Evolutionary conservation across 1,140 invertebrate genomes (phyloP).

Genomic region (Euglossa dilemma): DNA sequence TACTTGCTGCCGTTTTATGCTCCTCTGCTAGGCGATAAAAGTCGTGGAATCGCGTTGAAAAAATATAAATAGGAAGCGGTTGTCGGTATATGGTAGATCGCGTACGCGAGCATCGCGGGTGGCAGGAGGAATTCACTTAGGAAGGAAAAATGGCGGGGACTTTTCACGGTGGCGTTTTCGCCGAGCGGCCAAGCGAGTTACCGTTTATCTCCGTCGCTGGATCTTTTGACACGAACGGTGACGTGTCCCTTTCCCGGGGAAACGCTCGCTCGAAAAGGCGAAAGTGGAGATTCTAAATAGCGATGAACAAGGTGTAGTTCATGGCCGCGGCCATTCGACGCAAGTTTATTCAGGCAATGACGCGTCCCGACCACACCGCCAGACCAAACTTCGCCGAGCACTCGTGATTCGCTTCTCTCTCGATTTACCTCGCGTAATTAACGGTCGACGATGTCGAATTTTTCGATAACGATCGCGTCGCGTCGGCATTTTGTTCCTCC

Average conservation of each 20-base stretch:
- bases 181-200: neutral
- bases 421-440: too few relatives aligned
- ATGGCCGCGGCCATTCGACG: constrained; percentile 1
- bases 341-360: constrained; percentile 29
- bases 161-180: neutral
- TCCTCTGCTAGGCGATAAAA: too few relatives aligned
- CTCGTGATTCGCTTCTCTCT: neutral
- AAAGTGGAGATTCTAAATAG: constrained; percentile 42
- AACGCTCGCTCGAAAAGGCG: constrained; percentile 34
- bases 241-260: constrained; percentile 5
- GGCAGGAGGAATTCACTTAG: neutral
- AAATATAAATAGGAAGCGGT: too few relatives aligned
- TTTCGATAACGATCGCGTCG: too few relatives aligned
- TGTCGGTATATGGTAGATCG: too few relatives aligned
- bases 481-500: too few relatives aligned
- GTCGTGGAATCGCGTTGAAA: too few relatives aligned
- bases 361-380: neutral
- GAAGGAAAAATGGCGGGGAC: neutral
- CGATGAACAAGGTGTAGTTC: constrained; percentile 48
- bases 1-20: too few relatives aligned
- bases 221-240: constrained; percentile 27
- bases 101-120: too few relatives aligned
- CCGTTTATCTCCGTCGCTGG: constrained; percentile 14
- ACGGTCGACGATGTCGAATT: too few relatives aligned
- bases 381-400: neutral